Conservation (phyloP, 2,797 vertebrate genomes). For the Etheostoma perlongum region DNA sequence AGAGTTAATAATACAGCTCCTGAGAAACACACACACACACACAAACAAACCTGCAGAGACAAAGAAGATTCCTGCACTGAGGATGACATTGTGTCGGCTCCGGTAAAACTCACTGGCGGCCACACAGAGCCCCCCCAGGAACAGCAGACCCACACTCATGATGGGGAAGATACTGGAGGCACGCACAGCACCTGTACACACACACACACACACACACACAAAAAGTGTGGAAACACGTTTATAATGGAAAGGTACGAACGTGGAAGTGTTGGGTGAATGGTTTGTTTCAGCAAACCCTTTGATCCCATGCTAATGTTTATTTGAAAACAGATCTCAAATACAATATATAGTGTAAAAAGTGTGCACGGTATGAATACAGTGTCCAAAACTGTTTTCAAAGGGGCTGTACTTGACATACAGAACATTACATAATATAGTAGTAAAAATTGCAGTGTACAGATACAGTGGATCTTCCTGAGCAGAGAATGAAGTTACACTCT, state of each 20-base stretch:
- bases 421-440: too few relatives aligned
- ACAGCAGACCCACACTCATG: conserved; percentile 96
- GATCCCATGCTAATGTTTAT: background rate
- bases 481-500: too few relatives aligned
- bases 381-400: background rate
- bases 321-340: background rate
- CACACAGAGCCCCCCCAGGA: conserved; percentile 96
- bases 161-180: conserved; percentile 99
- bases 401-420: too few relatives aligned
- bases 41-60: conserved; percentile 92
- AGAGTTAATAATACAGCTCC: background rate
- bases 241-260: too few relatives aligned
- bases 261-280: background rate
- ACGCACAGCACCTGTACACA: conserved; percentile 90
- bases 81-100: conserved; percentile 97
- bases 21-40: conserved; percentile 19
- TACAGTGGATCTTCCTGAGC: too few relatives aligned
- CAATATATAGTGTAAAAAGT: background rate
- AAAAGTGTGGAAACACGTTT: conserved; percentile 64
- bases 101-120: conserved; percentile 99
- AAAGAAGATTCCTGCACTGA: conserved; percentile 98
- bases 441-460: too few relatives aligned
- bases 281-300: background rate
- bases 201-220: conserved; percentile 6
- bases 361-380: background rate